A percentile compares a stretch with the other conserved stretches of the same genome.
These are phyloP conservation scores for Daubentonia madagascariensis DNA, from an alignment of 2,113 vertebrate species.

Conservation along the genomic window DNA sequence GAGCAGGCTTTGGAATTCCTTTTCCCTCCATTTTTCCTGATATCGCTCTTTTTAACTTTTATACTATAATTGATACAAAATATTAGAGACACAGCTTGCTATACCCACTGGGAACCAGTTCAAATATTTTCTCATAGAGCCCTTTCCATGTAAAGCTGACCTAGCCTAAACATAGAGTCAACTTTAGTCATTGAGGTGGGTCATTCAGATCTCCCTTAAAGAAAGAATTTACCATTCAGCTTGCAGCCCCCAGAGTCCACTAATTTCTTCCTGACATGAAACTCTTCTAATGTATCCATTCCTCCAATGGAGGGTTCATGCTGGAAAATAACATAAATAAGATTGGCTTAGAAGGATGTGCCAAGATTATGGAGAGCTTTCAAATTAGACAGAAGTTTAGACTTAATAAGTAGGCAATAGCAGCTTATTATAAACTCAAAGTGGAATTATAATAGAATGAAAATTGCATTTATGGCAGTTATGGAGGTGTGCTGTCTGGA, in stretches of 20 bases:
- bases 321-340: background rate
- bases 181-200: background rate
- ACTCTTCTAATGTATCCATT: background rate
- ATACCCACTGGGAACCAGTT: background rate
- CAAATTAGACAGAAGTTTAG: background rate
- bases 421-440: background rate
- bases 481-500: background rate
- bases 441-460: constrained; percentile 4
- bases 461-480: background rate
- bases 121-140: background rate
- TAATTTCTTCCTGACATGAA: background rate
- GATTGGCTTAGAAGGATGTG: background rate
- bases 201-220: background rate
- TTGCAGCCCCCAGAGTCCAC: background rate
- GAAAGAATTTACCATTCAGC: background rate
- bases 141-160: background rate
- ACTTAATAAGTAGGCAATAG: background rate
- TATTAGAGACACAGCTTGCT: background rate
- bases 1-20: background rate
- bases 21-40: background rate
- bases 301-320: background rate
- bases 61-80: background rate
- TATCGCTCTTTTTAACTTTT: background rate
- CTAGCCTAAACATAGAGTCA: background rate
- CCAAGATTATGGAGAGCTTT: background rate